Conservation (phyloP, 1,140 invertebrate genomes). For the Procambarus clarkii region DNA sequence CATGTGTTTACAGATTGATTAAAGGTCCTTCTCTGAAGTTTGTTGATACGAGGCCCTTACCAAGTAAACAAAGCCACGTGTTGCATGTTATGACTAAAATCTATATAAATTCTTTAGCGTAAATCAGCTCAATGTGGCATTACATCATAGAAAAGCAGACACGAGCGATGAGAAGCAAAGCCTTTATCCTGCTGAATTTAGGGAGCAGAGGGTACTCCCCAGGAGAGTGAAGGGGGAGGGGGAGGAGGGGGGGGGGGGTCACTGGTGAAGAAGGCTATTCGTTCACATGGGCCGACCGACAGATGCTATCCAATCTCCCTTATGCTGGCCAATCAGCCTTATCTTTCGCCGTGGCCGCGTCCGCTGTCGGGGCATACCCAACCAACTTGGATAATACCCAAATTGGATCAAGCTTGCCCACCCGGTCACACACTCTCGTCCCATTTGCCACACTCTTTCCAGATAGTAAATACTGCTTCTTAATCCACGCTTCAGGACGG, state of each 20-base stretch:
- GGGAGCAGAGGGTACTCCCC: too few relatives aligned
- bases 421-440: background rate
- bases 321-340: slow-evolving; percentile 51
- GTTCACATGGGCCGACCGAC: slow-evolving; percentile 47
- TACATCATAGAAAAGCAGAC: too few relatives aligned
- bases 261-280: slow-evolving; percentile 38
- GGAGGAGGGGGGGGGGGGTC: background rate
- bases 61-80: too few relatives aligned
- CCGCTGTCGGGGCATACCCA: background rate
- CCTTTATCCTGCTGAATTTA: too few relatives aligned
- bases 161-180: too few relatives aligned
- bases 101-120: too few relatives aligned
- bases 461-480: background rate
- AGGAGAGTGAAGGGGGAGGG: too few relatives aligned
- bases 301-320: slow-evolving; percentile 54
- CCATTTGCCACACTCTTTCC: background rate
- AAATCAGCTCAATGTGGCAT: too few relatives aligned
- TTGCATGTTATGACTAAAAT: too few relatives aligned
- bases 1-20: too few relatives aligned
- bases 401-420: slow-evolving; percentile 31
- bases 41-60: too few relatives aligned
- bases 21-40: too few relatives aligned
- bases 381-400: slow-evolving; percentile 23
- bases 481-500: background rate
- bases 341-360: slow-evolving; percentile 19